A percentile compares a stretch with the other conserved stretches of the same genome.
phyloP scores from a whole-genome alignment of 2,797 vertebrate genomes.

The Lycodopsis pacificus region DNA sequence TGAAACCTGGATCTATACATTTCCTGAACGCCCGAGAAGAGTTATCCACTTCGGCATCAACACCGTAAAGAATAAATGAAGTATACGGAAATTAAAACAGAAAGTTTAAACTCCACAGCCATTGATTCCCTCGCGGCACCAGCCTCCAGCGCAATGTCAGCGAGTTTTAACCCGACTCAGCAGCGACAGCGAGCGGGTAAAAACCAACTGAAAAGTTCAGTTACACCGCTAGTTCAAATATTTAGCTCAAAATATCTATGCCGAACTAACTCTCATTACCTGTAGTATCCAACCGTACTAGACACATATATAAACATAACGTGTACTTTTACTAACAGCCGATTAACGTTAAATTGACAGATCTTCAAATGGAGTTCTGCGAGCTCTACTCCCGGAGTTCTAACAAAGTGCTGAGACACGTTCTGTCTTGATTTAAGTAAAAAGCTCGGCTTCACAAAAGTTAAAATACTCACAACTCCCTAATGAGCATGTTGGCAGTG shows the following conservation, averaged over 20 bases:
- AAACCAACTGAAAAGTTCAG: not conserved
- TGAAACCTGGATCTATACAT: rapidly evolving
- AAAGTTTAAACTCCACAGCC: not conserved
- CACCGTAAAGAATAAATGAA: not conserved
- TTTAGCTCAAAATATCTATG: not conserved
- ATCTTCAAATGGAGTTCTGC: not conserved
- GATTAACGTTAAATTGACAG: not conserved
- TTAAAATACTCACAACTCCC: slow-evolving; percentile 83
- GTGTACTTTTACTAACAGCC: rapidly evolving
- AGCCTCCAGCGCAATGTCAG: not conserved
- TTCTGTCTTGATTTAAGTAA: not conserved
- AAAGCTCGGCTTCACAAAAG: not conserved
- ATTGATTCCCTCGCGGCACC: not conserved
- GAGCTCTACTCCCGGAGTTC: not conserved
- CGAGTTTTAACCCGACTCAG: not conserved
- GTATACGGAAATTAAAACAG: too few species aligned
- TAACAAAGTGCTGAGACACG: not conserved
- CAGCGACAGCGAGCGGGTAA: not conserved
- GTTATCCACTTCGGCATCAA: not conserved
- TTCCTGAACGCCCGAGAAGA: rapidly evolving
- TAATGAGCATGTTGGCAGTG: slow-evolving; percentile 77
- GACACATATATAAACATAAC: too few species aligned
- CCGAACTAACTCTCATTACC: not conserved
- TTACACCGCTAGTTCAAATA: not conserved
- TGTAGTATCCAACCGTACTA: not conserved